A percentile compares a stretch with the other conserved stretches of the same genome.
These are phyloP conservation scores for Mus caroli DNA, from an alignment of 2,797 vertebrate species.

Conservation along the genomic window DNA sequence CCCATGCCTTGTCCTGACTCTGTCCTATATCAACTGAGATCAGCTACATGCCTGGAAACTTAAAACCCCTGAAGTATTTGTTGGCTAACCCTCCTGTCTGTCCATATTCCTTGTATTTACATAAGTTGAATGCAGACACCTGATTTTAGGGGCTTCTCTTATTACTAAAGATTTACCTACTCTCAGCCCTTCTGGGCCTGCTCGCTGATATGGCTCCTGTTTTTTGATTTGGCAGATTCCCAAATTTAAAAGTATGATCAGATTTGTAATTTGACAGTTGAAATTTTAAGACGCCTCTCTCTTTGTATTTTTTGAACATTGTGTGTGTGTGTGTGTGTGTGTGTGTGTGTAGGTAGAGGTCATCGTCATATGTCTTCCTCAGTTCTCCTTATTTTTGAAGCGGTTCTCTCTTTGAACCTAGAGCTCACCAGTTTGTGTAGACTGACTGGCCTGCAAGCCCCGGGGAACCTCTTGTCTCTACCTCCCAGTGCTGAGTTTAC, in stretches of 20 bases:
- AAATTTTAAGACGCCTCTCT: slow-evolving; percentile 44
- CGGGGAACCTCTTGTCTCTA: background rate
- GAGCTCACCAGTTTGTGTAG: background rate
- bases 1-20: background rate
- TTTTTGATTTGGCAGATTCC: background rate
- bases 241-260: background rate
- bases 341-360: no score
- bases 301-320: background rate
- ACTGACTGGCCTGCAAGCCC: background rate
- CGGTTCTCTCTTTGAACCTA: background rate
- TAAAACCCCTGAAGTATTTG: background rate
- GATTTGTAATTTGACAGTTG: slow-evolving; percentile 34
- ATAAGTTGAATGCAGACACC: slow-evolving; percentile 32
- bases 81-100: background rate
- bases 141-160: slow-evolving; percentile 51
- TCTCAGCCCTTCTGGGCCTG: slow-evolving; percentile 59
- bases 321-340: background rate
- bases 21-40: background rate
- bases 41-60: background rate
- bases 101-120: background rate
- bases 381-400: background rate
- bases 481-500: background rate
- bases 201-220: background rate
- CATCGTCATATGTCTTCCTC: background rate
- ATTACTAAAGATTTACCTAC: slow-evolving; percentile 12